Percentiles rank a stretch among this genome's conserved stretches.
Conservation (phyloP, 2,113 vertebrate genomes). For the Notechis scutatus region DNA sequence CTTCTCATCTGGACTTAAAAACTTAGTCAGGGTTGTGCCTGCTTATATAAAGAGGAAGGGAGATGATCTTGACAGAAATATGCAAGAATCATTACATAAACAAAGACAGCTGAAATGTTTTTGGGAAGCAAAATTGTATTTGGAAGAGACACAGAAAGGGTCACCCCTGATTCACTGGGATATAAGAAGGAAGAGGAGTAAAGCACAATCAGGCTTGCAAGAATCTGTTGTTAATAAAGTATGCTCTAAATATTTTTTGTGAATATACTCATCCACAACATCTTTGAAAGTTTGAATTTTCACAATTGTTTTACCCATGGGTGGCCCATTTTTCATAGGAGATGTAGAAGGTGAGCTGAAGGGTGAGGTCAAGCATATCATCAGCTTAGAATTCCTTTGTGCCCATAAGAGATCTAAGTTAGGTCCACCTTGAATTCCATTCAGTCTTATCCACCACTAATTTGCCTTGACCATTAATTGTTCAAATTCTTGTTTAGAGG, state of each 20-base stretch:
- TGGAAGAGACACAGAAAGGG: background rate
- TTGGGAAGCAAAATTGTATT: background rate
- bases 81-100: background rate
- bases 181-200: background rate
- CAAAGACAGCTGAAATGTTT: background rate
- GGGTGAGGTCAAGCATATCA: background rate
- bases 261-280: background rate
- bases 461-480: too few relatives aligned
- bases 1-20: background rate
- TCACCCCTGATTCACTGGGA: background rate
- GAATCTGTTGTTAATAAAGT: background rate
- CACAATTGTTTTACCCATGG: background rate
- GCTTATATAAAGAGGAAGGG: background rate
- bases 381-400: background rate
- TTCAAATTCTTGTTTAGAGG: too few relatives aligned
- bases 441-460: background rate
- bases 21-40: background rate
- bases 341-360: background rate
- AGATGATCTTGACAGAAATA: background rate
- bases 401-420: background rate
- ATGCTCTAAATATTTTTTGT: background rate
- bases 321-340: background rate
- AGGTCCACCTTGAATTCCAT: background rate
- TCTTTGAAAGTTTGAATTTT: background rate
- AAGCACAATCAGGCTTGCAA: background rate